phyloP scores from a whole-genome alignment of 2,113 vertebrate species.

The Tauraco erythrolophus region DNA sequence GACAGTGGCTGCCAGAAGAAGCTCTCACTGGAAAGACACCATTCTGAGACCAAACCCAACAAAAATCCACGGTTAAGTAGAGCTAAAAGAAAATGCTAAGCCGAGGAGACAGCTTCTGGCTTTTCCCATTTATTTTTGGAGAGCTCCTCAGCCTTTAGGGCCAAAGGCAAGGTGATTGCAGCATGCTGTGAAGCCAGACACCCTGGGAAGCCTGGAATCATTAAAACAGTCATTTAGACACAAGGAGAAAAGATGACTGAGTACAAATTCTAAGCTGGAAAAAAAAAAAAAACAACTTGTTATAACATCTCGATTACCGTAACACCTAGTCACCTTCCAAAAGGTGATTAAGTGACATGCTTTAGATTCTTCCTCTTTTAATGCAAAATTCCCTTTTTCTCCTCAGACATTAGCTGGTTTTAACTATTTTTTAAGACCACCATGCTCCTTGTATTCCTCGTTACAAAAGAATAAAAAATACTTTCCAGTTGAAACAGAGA shows the following conservation, averaged over 20 bases:
- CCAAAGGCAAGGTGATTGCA: constrained; percentile 54
- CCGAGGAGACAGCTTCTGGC: not conserved
- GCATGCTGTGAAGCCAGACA: not conserved
- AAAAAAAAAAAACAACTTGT: not conserved
- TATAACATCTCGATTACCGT: not conserved
- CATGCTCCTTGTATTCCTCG: not conserved
- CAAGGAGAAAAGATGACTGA: not conserved
- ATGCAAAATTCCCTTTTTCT: not conserved
- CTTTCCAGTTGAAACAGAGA: not conserved
- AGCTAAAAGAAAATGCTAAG: not conserved
- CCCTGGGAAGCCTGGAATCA: constrained; percentile 1
- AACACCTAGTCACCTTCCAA: not conserved
- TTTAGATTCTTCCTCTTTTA: not conserved
- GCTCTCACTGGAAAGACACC: not conserved
- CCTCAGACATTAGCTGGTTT: not conserved
- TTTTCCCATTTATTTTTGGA: constrained; percentile 43
- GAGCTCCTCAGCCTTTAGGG: not conserved
- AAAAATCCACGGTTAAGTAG: not conserved
- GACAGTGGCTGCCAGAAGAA: not conserved
- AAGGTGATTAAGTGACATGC: not conserved
- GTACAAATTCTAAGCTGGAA: not conserved
- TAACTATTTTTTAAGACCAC: not conserved
- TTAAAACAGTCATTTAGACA: not conserved
- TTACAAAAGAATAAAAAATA: not conserved
- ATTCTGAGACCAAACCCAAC: not conserved